Evolutionary conservation across 2,797 vertebrate genomes (phyloP).

Genomic region (Hypotaenidia philippensis): DNA sequence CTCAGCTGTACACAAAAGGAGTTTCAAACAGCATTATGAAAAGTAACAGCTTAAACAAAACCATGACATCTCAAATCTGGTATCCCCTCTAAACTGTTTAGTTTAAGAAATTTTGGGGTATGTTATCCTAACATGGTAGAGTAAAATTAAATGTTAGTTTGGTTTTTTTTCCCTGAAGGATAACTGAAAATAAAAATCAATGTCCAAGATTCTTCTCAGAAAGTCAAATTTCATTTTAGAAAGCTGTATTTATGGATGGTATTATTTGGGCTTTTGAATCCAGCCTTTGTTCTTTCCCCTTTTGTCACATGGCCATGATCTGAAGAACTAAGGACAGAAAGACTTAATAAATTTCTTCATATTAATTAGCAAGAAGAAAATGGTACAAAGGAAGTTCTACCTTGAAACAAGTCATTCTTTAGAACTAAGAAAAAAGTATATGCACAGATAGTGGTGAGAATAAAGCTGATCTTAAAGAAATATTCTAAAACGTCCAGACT

Average conservation of each 20-base stretch:
- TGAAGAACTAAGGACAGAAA: not conserved
- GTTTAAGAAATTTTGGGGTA: not conserved
- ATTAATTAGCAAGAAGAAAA: conserved; percentile 19
- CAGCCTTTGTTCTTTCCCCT: not conserved
- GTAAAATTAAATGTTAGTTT: not conserved
- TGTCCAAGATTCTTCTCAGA: not conserved
- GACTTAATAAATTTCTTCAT: not conserved
- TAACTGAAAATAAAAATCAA: not conserved
- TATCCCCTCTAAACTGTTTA: not conserved
- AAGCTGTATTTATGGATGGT: not conserved
- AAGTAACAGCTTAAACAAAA: not conserved
- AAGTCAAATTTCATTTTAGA: not conserved
- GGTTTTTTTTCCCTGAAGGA: not conserved
- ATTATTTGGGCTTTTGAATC: not conserved
- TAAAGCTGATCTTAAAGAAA: conserved; percentile 39
- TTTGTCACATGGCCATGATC: not conserved
- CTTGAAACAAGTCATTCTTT: conserved; percentile 33
- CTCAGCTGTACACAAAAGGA: not conserved
- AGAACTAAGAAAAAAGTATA: not conserved
- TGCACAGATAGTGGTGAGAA: not conserved
- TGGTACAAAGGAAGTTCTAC: not conserved
- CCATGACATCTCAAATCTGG: not conserved
- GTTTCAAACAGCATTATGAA: not conserved
- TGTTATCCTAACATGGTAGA: not conserved
- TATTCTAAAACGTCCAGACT: conserved; percentile 65